These are phyloP conservation scores for Aphaenogaster floridana DNA, from an alignment of 1,140 invertebrate genomes.

Conservation along the genomic window DNA sequence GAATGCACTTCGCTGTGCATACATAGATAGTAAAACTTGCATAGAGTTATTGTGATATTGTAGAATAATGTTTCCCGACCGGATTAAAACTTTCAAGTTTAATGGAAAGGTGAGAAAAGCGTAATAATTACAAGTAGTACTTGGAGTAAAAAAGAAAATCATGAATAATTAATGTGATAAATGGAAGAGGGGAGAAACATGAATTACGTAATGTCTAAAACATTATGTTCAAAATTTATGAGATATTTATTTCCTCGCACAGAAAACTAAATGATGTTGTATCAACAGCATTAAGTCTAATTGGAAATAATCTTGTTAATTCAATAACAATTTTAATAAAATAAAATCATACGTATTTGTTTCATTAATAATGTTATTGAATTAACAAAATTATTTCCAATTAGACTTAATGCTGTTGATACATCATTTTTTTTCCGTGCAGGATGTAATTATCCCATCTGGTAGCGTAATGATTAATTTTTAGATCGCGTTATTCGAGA, in stretches of 20 bases:
- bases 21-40: slow-evolving; percentile 42
- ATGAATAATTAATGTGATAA: slow-evolving; percentile 9
- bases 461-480: not conserved
- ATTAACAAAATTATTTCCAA: too few species aligned
- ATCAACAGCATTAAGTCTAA: too few species aligned
- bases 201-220: not conserved
- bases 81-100: slow-evolving; percentile 2
- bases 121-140: not conserved
- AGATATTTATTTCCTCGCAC: not conserved
- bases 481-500: not conserved
- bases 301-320: too few species aligned
- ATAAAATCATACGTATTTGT: too few species aligned
- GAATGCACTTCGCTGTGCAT: slow-evolving; percentile 41
- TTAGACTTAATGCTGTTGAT: too few species aligned
- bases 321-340: too few species aligned
- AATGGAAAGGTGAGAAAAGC: slow-evolving; percentile 11
- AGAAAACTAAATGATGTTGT: too few species aligned
- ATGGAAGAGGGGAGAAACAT: not conserved
- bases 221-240: not conserved
- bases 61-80: slow-evolving; percentile 14
- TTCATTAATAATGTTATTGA: too few species aligned
- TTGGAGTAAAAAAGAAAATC: not conserved
- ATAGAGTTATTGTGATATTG: slow-evolving; percentile 36
- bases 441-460: slow-evolving; percentile 6
- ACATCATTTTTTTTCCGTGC: too few species aligned